phyloP scores from a whole-genome alignment of 2,113 vertebrate genomes.

The Colossoma macropomum region DNA sequence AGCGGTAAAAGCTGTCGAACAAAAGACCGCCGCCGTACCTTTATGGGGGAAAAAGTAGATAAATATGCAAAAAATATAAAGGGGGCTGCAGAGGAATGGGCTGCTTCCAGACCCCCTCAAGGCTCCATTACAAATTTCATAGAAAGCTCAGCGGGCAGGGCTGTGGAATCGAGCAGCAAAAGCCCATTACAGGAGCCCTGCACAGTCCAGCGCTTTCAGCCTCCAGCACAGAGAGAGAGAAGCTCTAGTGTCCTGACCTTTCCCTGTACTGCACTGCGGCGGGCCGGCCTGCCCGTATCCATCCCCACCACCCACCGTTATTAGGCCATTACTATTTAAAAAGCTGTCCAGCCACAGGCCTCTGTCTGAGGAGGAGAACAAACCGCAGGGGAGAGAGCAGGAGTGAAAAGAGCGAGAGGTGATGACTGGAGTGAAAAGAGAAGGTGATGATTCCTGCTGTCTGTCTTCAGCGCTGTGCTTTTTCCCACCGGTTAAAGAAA shows the following conservation, averaged over 20 bases:
- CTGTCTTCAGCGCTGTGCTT: constrained; percentile 24
- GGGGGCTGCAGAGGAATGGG: background rate
- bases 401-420: constrained; percentile 3
- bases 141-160: constrained; percentile 56
- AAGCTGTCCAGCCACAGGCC: constrained; percentile 35
- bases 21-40: too few species aligned
- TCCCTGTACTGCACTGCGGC: constrained; percentile 63
- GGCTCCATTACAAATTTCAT: constrained; percentile 40
- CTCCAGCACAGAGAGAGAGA: constrained; percentile 58
- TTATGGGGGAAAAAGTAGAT: background rate
- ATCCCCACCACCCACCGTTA: constrained; percentile 35
- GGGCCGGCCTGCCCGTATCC: constrained; percentile 23
- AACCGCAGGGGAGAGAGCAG: background rate
- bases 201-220: constrained; percentile 67
- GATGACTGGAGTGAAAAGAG: constrained; percentile 25
- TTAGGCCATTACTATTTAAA: constrained; percentile 63
- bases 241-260: constrained; percentile 69
- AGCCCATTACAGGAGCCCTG: constrained; percentile 60
- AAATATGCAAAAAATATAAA: background rate
- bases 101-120: background rate
- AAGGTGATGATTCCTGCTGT: constrained; percentile 20
- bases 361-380: constrained; percentile 1
- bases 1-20: too few species aligned
- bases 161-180: constrained; percentile 59
- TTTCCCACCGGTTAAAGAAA: constrained; percentile 34